Base-by-base conservation (phyloP, 2,113 vertebrate genomes). In the Vimba vimba region DNA sequence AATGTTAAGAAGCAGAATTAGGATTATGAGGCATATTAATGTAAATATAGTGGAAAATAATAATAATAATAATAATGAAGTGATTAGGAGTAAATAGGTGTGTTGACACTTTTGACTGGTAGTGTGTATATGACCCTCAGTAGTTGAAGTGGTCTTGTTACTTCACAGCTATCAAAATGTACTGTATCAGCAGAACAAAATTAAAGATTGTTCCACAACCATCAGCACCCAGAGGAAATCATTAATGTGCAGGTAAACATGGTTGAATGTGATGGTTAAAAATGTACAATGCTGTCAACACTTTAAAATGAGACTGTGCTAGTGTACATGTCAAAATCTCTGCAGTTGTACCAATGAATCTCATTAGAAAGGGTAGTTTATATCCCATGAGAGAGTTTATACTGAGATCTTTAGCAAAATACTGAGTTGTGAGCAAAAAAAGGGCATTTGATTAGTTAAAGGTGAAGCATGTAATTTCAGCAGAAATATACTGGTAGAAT, bases 171-270 rank as follows among this genome's bases (percentile, higher is more conserved):
- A 47, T 47, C 2, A 66, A 43, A 50, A 66, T 11, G 36, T 39
- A 81, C 59, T 19, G 12, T 19, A 62, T 66, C n/a, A 76, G 45
- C 12, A 76, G 25, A 76, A 76, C 13, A 19, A 76, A 76, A 52
- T 76, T 12, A 76, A 55, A 55, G n/a, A 27, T 27, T 27, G 74
- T 55, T 76, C 25, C 25, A 8, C 2, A 62, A 47, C 36, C 55
- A 19, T 76, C 79, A 73, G 50, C 55, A 60, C 75, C 75, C 50
- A 47, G 43, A 86, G 86, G 86, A 86, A 62, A 77, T 82, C 81
- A 79, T 89, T 78, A 85, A 43, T 59, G 57, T n/a, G 36, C 81
- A 55, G 36, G 82, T 75, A 59, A 75, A 71, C 21, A 52, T 57
- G 52, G 27, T 23, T 52, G 57, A 79, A 73, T n/a, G 60, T 45